Percentiles rank a stretch among this genome's conserved stretches.
These are phyloP conservation scores for Nephrocerus scutellatus DNA, from an alignment of 2,888 invertebrate species.

Conservation along the genomic window DNA sequence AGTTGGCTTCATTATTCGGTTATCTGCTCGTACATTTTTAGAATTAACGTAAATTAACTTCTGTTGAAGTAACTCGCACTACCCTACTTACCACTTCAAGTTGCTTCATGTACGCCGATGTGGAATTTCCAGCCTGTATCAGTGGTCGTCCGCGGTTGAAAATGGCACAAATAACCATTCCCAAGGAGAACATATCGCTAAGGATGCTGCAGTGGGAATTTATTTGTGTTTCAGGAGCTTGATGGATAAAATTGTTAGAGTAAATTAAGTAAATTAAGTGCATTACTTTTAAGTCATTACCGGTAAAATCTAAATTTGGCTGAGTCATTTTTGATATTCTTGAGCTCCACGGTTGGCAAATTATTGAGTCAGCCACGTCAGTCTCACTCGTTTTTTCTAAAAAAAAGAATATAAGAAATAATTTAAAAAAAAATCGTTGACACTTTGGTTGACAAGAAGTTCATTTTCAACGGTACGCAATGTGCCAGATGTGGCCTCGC, in stretches of 20 bases:
- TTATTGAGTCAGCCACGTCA: conserved; percentile 65
- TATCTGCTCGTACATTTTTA: too few species aligned
- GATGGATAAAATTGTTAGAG: neutral
- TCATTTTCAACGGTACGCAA: too few species aligned
- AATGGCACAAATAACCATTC: conserved; percentile 86
- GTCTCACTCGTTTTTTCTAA: conserved; percentile 66
- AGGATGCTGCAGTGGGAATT: conserved; percentile 74
- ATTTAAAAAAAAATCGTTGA: too few species aligned
- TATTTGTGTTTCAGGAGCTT: conserved; percentile 89
- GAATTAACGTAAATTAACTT: too few species aligned
- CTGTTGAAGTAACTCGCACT: too few species aligned
- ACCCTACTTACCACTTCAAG: conserved; percentile 71
- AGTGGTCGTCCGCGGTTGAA: conserved; percentile 86
- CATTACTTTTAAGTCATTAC: conserved; percentile 51
- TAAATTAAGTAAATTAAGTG: neutral
- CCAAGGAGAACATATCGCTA: conserved; percentile 95
- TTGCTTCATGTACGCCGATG: conserved; percentile 82
- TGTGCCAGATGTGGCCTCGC: too few species aligned
- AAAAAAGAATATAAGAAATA: too few species aligned
- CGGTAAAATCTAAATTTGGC: conserved; percentile 86
- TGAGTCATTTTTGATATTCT: conserved; percentile 87
- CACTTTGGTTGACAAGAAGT: too few species aligned
- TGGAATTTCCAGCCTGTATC: conserved; percentile 85
- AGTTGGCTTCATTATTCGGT: neutral
- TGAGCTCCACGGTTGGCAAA: conserved; percentile 83